Percentiles rank a stretch among this genome's conserved stretches.
phyloP scores from a whole-genome alignment of 2,888 invertebrate species.

The Odontocolon sp. region DNA sequence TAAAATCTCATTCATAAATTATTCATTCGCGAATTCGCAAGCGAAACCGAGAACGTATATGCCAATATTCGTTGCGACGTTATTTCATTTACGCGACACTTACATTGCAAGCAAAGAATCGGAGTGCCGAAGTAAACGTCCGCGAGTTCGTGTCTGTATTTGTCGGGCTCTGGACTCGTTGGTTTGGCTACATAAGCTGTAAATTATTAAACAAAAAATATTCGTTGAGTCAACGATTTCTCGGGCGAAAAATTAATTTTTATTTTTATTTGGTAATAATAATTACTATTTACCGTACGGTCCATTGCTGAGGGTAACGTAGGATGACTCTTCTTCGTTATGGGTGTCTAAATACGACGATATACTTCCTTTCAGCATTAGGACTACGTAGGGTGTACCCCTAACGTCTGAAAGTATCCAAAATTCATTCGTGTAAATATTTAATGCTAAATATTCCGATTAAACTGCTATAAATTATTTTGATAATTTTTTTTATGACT shows the following conservation, averaged over 20 bases:
- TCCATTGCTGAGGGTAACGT: constrained; percentile 79
- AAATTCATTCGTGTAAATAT: background rate
- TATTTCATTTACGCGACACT: constrained; percentile 74
- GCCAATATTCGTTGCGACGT: background rate
- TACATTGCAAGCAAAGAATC: constrained; percentile 83
- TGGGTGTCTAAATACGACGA: constrained; percentile 77
- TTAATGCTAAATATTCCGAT: no score
- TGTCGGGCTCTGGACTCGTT: constrained; percentile 68
- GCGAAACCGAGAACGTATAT: background rate
- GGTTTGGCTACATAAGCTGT: constrained; percentile 76
- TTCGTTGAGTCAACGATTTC: constrained; percentile 2
- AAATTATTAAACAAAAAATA: constrained; percentile 41
- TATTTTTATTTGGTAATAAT: background rate
- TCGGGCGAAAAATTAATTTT: no score
- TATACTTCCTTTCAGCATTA: constrained; percentile 80
- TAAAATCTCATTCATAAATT: background rate
- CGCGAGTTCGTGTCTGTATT: constrained; percentile 80
- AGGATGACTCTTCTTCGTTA: constrained; percentile 79
- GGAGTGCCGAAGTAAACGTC: constrained; percentile 83
- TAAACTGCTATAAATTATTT: background rate
- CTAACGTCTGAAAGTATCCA: constrained; percentile 46
- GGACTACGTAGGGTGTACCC: constrained; percentile 78
- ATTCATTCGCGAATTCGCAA: constrained; percentile 5
- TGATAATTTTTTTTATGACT: constrained; percentile 31
- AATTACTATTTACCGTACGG: constrained; percentile 71